Evolutionary conservation across 2,888 invertebrate species (phyloP).

Genomic region (Ectemnius cavifrons): DNA sequence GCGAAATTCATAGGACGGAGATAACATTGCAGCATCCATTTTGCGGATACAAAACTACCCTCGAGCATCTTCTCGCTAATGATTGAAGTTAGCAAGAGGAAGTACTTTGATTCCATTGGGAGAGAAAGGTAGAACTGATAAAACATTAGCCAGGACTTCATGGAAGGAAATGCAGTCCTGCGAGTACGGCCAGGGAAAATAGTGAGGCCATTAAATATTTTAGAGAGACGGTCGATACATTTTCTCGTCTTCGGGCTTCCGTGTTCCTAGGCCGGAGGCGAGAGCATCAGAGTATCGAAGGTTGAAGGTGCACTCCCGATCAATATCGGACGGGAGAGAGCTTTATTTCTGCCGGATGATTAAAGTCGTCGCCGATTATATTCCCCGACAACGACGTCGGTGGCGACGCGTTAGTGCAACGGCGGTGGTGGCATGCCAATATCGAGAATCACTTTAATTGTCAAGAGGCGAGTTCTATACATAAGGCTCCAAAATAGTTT

Average conservation of each 20-base stretch:
- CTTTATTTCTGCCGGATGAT: conserved; percentile 1
- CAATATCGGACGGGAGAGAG: not conserved
- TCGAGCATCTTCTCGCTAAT: no score
- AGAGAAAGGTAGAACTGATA: no score
- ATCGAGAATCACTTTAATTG: conserved; percentile 11
- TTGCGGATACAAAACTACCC: no score
- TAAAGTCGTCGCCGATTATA: not conserved
- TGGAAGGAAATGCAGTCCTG: not conserved
- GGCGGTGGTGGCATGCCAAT: not conserved
- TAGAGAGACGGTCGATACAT: not conserved
- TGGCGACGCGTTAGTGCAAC: no score
- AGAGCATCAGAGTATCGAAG: no score
- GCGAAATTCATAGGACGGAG: no score
- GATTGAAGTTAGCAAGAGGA: no score
- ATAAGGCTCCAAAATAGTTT: conserved; percentile 12
- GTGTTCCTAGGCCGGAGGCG: no score
- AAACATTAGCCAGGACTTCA: not conserved
- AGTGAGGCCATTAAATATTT: not conserved
- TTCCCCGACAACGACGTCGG: no score
- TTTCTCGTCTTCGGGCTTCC: not conserved
- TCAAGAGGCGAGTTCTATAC: not conserved
- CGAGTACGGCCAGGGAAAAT: not conserved
- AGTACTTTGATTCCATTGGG: no score
- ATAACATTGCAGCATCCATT: no score
- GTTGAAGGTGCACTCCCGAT: no score